Conservation (phyloP, 2,113 vertebrate species). For the Octodon degus region DNA sequence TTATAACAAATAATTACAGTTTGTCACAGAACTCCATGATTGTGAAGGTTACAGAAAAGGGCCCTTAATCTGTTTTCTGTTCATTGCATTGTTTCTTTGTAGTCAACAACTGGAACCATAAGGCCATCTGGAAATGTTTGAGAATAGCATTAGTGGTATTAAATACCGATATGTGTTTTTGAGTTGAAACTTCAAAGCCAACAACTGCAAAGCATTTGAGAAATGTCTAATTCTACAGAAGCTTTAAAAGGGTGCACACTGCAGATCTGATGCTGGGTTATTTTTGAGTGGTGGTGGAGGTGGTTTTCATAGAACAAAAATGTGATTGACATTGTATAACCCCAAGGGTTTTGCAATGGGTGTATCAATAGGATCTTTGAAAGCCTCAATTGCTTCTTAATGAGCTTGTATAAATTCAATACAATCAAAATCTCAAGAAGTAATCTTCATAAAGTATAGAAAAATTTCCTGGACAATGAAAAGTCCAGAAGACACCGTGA, state of each 20-base stretch:
- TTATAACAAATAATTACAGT: neutral
- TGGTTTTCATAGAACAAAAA: slow-evolving; percentile 52
- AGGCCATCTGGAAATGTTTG: slow-evolving; percentile 33
- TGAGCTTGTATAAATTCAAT: neutral
- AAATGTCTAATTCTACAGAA: neutral
- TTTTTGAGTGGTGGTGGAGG: neutral
- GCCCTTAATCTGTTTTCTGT: slow-evolving; percentile 23
- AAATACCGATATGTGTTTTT: slow-evolving; percentile 26
- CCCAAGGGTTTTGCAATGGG: neutral
- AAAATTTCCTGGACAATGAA: neutral
- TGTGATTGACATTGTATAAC: neutral
- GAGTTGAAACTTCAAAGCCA: slow-evolving; percentile 17
- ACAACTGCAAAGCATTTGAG: slow-evolving; percentile 20
- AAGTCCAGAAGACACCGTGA: neutral
- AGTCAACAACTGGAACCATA: neutral
- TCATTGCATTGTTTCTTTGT: neutral
- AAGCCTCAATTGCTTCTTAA: slow-evolving; percentile 16
- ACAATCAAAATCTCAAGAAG: neutral
- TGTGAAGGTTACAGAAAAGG: neutral
- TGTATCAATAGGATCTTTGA: neutral
- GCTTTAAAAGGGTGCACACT: neutral
- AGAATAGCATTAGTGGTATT: neutral
- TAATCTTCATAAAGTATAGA: neutral
- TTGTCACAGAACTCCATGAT: neutral
- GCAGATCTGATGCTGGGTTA: slow-evolving; percentile 41